Base-by-base conservation (phyloP, 2,113 vertebrate species). In the Corydoras sp. region DNA sequence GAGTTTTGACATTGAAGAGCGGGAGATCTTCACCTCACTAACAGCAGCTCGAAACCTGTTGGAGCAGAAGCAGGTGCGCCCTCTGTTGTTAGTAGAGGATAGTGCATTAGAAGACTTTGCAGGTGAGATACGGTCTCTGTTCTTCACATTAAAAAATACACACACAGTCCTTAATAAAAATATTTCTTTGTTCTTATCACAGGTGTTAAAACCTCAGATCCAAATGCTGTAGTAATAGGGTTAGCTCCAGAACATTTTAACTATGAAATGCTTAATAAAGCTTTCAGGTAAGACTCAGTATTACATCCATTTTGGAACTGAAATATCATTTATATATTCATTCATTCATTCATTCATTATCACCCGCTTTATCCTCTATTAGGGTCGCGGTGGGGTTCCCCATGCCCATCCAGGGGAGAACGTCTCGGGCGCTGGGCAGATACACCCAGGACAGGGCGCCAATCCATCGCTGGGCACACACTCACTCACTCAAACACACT, bases 1-100 rank as follows among this genome's bases (percentile, higher is more conserved):
- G 72, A 87, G 91, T 0, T 99, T 99, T 75, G 86, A 94, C 79
- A 86, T 98, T 10, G 80, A 91, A 1, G 94, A 97, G 71, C 85
- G 89, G 0, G 96, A 99, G 84, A 95, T 99, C 82, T 99, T 98
- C 84, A 98, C 94, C 0, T 99, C 97, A 2, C 87, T 99, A 80
- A 98, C 90, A 0, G 95, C 95, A 10, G 95, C 96, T 32, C 90
- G 94, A 73, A 92, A 90, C 71, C 85, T 98, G 65, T 62, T 99
- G 77, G 93, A 95, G 81, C 90, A 93, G 77, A 90, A 87, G 3
- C 81, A 87, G 14, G 88, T 93, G 78, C 85, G 93, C 14, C 96
- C 96, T 2, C 86, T 99, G 79, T 86, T 99, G 65, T 82, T 99
- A 68, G 86, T 99, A 79, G 95, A 97, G 0, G 87, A 95, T 10